Percentiles rank a stretch among this genome's conserved stretches.
phyloP scores from a whole-genome alignment of 2,113 vertebrate species.

The Thamnaconus septentrionalis region DNA sequence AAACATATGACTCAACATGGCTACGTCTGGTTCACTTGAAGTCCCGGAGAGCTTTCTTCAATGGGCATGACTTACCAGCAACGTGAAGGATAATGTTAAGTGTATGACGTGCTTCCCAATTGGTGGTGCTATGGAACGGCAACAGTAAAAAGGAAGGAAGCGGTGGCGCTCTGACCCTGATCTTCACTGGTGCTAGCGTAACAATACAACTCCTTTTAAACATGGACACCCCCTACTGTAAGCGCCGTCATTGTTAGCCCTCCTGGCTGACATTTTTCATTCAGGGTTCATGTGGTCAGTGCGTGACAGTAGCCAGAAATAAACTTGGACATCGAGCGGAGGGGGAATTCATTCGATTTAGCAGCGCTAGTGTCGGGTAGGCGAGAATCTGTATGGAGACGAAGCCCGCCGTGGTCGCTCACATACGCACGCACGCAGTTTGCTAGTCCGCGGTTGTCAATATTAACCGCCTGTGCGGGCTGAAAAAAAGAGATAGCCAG shows the following conservation, averaged over 20 bases:
- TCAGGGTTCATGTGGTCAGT: background rate
- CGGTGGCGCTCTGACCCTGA: slow-evolving; percentile 21
- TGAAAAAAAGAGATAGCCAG: background rate
- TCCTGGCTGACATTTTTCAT: slow-evolving; percentile 15
- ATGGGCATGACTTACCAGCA: slow-evolving; percentile 8
- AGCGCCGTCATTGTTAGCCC: background rate
- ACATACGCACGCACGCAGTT: too few relatives aligned
- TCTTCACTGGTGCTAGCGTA: background rate
- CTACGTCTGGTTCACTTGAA: background rate
- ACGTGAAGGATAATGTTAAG: slow-evolving; percentile 29
- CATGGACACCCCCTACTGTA: background rate
- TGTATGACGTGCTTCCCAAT: slow-evolving; percentile 35
- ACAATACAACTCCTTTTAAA: slow-evolving; percentile 14
- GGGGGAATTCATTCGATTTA: background rate
- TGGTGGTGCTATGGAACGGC: slow-evolving; percentile 49
- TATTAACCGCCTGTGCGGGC: too few relatives aligned
- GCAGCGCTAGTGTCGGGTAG: background rate
- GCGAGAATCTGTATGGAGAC: too few relatives aligned
- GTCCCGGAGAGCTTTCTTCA: background rate
- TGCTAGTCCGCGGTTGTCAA: too few relatives aligned
- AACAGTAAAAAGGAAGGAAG: background rate
- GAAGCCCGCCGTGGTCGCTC: too few relatives aligned
- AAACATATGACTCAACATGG: background rate
- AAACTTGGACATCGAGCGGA: background rate
- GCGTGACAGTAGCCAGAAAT: slow-evolving; percentile 13